These are phyloP conservation scores for Doryteuthis pealeii DNA, from an alignment of 1,140 invertebrate genomes.

Conservation along the genomic window DNA sequence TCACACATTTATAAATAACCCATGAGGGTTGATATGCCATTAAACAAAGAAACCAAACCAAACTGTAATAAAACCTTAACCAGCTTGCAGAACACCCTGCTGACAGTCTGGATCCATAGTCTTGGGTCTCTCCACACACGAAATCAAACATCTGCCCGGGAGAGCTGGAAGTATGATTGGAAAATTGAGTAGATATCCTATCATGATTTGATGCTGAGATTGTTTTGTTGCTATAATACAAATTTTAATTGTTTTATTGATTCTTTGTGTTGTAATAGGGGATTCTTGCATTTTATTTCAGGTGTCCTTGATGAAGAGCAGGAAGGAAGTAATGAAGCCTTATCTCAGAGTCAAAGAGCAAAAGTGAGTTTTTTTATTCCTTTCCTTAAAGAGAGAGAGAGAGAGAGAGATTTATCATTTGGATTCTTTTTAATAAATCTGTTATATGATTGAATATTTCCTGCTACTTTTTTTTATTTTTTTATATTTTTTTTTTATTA, in stretches of 20 bases:
- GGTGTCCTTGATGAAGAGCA: conserved; percentile 6
- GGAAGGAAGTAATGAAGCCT: neutral
- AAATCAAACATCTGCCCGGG: too few species aligned
- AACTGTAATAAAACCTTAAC: too few species aligned
- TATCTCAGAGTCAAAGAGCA: conserved; percentile 3
- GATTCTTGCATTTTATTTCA: neutral
- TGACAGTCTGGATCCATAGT: too few species aligned
- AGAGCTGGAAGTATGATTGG: too few species aligned
- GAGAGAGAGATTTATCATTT: neutral
- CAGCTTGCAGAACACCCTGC: too few species aligned
- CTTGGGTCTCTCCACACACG: too few species aligned
- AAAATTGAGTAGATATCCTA: too few species aligned
- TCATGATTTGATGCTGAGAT: too few species aligned
- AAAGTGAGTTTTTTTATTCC: conserved; percentile 12
- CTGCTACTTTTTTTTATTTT: neutral
- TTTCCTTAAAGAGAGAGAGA: neutral
- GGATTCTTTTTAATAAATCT: neutral
- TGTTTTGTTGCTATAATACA: neutral
- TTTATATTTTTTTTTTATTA: neutral
- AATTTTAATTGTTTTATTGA: neutral
- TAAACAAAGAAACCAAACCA: too few species aligned
- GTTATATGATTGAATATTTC: neutral
- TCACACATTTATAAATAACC: too few species aligned
- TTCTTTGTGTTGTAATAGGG: neutral
- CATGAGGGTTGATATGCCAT: too few species aligned